Conservation (phyloP, 1,140 invertebrate genomes). For the Diorhabda carinulata region DNA sequence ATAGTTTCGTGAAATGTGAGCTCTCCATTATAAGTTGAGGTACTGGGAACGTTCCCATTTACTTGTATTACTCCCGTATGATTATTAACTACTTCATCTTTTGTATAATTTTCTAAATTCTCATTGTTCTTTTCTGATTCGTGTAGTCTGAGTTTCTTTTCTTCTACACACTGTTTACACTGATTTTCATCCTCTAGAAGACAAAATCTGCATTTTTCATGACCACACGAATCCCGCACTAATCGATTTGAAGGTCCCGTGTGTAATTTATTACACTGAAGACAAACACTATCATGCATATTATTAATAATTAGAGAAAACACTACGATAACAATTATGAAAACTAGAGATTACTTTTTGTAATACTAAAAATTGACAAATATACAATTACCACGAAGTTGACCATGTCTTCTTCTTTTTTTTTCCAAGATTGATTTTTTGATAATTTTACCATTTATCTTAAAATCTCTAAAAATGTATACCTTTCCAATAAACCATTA, state of each 20-base stretch:
- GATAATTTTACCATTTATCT: no score
- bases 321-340: no score
- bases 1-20: not conserved
- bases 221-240: constrained; percentile 50
- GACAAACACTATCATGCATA: constrained; percentile 39
- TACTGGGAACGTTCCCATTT: constrained; percentile 24
- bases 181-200: constrained; percentile 45
- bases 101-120: constrained; percentile 1
- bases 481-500: no score
- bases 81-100: constrained; percentile 23
- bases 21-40: constrained; percentile 11
- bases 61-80: constrained; percentile 34
- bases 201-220: constrained; percentile 50
- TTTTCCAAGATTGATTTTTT: no score
- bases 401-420: no score
- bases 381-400: no score
- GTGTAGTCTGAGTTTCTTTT: constrained; percentile 9
- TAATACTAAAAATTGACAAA: no score
- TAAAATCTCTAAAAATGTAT: no score
- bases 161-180: constrained; percentile 44
- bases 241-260: constrained; percentile 40
- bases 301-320: not conserved
- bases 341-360: no score
- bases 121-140: constrained; percentile 13
- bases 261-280: constrained; percentile 44